Percentiles rank a stretch among this genome's conserved stretches.
Conservation (phyloP, 2,113 vertebrate species). For the Montifringilla adamsi region DNA sequence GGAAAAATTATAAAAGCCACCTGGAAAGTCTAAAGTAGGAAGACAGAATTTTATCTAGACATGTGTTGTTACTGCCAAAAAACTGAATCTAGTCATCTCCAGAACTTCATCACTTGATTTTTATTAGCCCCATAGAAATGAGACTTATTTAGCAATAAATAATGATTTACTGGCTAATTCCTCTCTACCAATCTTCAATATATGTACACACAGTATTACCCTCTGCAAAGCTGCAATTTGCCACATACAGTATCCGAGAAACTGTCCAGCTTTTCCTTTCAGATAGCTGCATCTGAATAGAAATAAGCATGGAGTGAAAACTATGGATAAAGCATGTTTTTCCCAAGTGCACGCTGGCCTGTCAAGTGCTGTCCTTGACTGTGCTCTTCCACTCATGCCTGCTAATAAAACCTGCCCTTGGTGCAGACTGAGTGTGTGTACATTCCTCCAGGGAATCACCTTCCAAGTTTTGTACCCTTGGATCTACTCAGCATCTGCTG, state of each 20-base stretch:
- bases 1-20: neutral
- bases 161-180: neutral
- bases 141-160: neutral
- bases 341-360: neutral
- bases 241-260: neutral
- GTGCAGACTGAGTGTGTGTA: fast-evolving
- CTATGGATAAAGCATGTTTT: neutral
- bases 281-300: neutral
- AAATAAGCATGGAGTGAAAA: neutral
- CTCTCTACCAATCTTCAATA: neutral
- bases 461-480: neutral
- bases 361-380: neutral
- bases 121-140: neutral
- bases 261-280: neutral
- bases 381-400: neutral
- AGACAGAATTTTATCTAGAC: neutral
- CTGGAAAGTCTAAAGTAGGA: neutral
- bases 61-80: neutral
- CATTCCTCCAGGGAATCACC: neutral
- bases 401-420: neutral
- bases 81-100: neutral
- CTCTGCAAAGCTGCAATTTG: neutral
- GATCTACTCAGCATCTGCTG: neutral
- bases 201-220: neutral
- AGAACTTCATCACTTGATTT: neutral